Evolutionary conservation across 2,888 invertebrate species (phyloP), one percentile per base, ranked within the genome.

Genomic region (Mimachlamys varia): DNA sequence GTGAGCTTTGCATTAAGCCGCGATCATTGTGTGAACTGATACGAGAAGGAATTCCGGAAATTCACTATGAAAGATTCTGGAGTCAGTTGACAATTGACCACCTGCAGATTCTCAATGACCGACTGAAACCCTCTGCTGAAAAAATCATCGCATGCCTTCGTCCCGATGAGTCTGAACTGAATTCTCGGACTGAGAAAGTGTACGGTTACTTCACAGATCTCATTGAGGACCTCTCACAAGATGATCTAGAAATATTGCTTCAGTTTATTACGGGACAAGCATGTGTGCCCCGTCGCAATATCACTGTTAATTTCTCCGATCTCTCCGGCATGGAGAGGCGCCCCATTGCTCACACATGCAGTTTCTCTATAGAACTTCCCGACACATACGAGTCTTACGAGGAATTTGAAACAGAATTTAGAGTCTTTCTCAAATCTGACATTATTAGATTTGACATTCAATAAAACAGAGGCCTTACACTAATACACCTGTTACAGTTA

Each of bases 301-400:
- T 93, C 19, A 90, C 91, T 5, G 91, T 93, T 17, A 88, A 88
- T 7, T 93, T 93, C 58, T 92, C 92, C 12, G 55, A 89, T 44
- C 90, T 91, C 17, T 44, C 88, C 22, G 93, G 93, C 22, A 89
- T 88, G 10, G 90, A 91, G 53, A 89, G 93, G 27, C 53, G 91
- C 12, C 93, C 93, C 37, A 91, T 90, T 49, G 92, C 92, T n/a
- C 93, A 93, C 87, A 92, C 92, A 5, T 92, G 93, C 88, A 91
- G 92, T 17, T 91, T 88, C 87, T 88, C 91, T 15, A 89, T 93
- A 88, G 93, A 92, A 88, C 89, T 93, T 53, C 93, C 93, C 0
- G 92, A 90, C n/a, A 91, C 92, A 2, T 93, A 93, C 55, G 92
- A 92, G 38, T 89, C 90, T 76, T 93, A 92, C 37, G 89, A 90